A percentile compares a stretch with the other conserved stretches of the same genome.
phyloP scores from a whole-genome alignment of 2,797 vertebrate genomes.

The Oceanodroma leucorhoa region DNA sequence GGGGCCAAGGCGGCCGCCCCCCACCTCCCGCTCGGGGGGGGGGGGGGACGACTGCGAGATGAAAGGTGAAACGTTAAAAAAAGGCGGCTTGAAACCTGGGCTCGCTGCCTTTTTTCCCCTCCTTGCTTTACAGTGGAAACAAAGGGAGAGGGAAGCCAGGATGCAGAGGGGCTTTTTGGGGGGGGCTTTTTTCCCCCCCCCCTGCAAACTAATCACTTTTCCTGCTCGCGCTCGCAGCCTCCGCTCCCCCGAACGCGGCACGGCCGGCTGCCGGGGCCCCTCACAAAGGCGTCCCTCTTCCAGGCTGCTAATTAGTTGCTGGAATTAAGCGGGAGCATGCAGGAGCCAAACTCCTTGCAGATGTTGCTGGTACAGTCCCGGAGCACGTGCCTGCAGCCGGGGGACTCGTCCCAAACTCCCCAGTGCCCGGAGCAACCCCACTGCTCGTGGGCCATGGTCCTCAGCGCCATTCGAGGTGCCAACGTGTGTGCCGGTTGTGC shows the following conservation, averaged over 20 bases:
- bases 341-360: slow-evolving; percentile 1
- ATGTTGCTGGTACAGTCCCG: not conserved
- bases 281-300: not conserved
- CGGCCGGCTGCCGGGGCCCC: not conserved
- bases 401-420: not conserved
- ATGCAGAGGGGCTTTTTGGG: not conserved
- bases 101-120: not conserved
- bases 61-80: not conserved
- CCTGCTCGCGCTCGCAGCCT: not conserved
- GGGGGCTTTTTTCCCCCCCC: fast-evolving
- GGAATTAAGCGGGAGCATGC: not conserved
- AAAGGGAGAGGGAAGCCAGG: not conserved
- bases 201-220: not conserved
- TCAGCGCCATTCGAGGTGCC: not conserved
- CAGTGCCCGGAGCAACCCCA: not conserved
- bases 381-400: not conserved
- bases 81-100: not conserved
- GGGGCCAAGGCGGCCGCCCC: not conserved
- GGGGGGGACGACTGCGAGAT: not conserved
- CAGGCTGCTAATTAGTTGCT: not conserved
- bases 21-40: fast-evolving
- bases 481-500: fast-evolving
- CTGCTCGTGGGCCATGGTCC: fast-evolving
- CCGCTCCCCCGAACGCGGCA: not conserved
- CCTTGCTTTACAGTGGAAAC: not conserved